These are phyloP conservation scores for Aspidiotus destructor DNA, from an alignment of 2,888 invertebrate species.

Conservation along the genomic window DNA sequence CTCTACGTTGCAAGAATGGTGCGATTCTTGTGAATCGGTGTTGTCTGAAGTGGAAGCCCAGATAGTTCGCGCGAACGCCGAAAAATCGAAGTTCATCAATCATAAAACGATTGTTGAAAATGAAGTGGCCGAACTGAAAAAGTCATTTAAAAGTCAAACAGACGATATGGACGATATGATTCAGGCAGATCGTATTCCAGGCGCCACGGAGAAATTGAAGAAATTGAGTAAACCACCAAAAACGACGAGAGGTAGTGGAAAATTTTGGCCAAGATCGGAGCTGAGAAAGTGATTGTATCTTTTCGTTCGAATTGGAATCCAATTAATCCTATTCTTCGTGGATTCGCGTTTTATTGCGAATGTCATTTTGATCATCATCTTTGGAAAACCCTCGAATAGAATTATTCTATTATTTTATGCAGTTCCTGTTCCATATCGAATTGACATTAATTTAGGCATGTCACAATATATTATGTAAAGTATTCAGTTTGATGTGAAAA, in stretches of 20 bases:
- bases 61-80: slow-evolving; percentile 73
- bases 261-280: slow-evolving; percentile 47
- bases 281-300: slow-evolving; percentile 38
- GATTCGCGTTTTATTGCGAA: not conserved
- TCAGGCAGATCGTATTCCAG: slow-evolving; percentile 33
- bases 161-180: slow-evolving; percentile 78
- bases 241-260: slow-evolving; percentile 55
- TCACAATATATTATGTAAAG: too few species aligned
- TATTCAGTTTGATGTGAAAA: too few species aligned
- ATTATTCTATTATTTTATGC: too few species aligned
- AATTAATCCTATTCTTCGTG: not conserved
- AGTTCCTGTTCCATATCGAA: too few species aligned
- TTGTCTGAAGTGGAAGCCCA: slow-evolving; percentile 81
- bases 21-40: slow-evolving; percentile 78
- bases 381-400: not conserved
- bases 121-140: slow-evolving; percentile 82
- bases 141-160: slow-evolving; percentile 69
- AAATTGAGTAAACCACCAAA: slow-evolving; percentile 55
- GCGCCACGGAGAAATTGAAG: slow-evolving; percentile 41
- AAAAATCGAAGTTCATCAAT: slow-evolving; percentile 68
- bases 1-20: slow-evolving; percentile 77
- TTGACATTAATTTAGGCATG: too few species aligned
- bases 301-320: not conserved
- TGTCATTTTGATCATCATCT: not conserved
- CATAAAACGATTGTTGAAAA: slow-evolving; percentile 74